Evolutionary conservation across 2,888 invertebrate species (phyloP).

Genomic region (Leptothorax acervorum): DNA sequence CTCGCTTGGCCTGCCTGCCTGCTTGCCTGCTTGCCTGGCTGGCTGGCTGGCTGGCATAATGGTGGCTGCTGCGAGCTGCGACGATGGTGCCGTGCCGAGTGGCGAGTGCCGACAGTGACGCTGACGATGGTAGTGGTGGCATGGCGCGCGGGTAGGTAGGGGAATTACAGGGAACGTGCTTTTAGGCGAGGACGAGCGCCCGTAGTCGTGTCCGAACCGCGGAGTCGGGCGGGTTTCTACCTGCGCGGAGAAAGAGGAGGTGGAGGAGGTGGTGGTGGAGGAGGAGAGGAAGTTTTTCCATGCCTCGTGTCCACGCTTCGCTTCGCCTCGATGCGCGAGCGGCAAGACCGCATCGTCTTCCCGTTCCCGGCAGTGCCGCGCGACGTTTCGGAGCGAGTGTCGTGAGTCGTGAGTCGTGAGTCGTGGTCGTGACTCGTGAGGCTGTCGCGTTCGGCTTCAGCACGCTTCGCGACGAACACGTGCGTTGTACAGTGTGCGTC

Average conservation of each 20-base stretch:
- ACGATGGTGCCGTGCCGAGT: slow-evolving; percentile 8
- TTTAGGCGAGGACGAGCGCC: slow-evolving; percentile 79
- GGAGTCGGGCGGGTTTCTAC: slow-evolving; percentile 55
- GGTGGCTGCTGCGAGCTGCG: slow-evolving; percentile 13
- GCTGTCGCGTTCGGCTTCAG: too few species aligned
- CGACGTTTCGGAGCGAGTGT: not conserved
- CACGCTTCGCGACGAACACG: slow-evolving; percentile 32
- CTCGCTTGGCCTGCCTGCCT: not conserved
- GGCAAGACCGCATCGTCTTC: slow-evolving; percentile 3
- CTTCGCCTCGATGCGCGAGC: not conserved
- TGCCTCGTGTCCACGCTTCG: slow-evolving; percentile 44
- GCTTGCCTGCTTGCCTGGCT: too few species aligned
- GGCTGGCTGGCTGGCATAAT: not conserved
- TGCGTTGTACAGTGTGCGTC: slow-evolving; percentile 18
- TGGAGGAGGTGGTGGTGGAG: not conserved
- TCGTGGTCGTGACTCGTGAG: too few species aligned
- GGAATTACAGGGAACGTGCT: slow-evolving; percentile 78
- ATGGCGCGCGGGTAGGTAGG: slow-evolving; percentile 65
- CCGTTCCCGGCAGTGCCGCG: not conserved
- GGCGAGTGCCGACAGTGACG: slow-evolving; percentile 1
- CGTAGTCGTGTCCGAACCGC: slow-evolving; percentile 78
- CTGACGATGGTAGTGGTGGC: not conserved
- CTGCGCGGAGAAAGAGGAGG: not conserved
- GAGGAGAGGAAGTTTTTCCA: not conserved
- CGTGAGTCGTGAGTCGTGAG: too few species aligned